Base-by-base conservation (phyloP, 1,140 invertebrate genomes). In the Atopsyche davidsoni region DNA sequence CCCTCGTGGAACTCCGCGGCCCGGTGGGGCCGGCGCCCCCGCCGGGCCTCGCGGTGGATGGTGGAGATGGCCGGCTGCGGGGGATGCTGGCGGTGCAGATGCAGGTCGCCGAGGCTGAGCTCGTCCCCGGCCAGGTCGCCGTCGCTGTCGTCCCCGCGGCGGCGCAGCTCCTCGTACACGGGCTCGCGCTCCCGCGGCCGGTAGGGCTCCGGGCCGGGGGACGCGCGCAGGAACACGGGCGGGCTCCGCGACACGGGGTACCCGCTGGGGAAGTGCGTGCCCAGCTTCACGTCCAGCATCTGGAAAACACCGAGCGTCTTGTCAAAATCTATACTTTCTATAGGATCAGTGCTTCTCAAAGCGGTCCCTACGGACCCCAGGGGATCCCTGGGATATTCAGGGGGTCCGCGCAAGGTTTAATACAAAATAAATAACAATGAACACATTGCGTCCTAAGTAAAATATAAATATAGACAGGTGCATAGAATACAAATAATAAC, bases 1-100 rank as follows among this genome's bases (percentile, higher is more conserved):
- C 75, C 75, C 65, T 77, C 75, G 51, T 77, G 75, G 48, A 76
- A 77, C 40, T 75, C 74, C 25, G 68, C 57, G 64, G 46, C 69
- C 64, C 19, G 66, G 65, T 50, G 68, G 65, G 57, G 72, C 65
- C 21, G 67, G 57, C 54, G 69, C 65, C 11, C 66, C 57, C 4
- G 68, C 67, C 41, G 68, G 34, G 67, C 67, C 42, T 68, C 65
- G 68, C 64, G 68, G 59, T 48, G 70, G 68, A 2, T n/a, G 68
- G 69, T 6, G 71, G 51, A 1, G 69, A 71, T 1, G 48, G 65
- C 63, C 22, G 63, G 59, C 17, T 66, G 64, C 40, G 62, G 53
- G 2, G 66, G 64, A 41, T 34, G 64, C 71, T 4, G 64, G 70
- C 45, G 2, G 56, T 58, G 14, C 51, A 58, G 21, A 58, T 58